These are phyloP conservation scores for Hydropotes inermis DNA, from an alignment of 2,113 vertebrate genomes.

Conservation along the genomic window DNA sequence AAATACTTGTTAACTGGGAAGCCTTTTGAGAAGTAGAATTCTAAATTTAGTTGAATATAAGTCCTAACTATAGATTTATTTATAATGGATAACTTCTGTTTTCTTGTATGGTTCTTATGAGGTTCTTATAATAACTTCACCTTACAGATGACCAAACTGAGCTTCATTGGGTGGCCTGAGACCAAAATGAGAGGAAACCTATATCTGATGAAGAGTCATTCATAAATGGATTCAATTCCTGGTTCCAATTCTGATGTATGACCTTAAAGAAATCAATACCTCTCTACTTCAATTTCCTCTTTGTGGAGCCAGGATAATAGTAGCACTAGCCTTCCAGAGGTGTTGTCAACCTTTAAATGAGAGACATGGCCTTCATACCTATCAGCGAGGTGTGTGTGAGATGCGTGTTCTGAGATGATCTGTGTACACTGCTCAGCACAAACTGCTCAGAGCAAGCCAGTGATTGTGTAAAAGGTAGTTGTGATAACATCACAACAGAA, in stretches of 20 bases:
- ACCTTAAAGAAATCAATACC: background rate
- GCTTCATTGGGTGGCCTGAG: background rate
- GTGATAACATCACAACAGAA: background rate
- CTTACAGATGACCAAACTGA: background rate
- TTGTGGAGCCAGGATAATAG: background rate
- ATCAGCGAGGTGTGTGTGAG: background rate
- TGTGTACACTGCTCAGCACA: background rate
- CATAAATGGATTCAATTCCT: background rate
- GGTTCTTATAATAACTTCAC: background rate
- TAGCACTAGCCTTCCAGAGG: background rate
- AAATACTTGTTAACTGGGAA: slow-evolving; percentile 29
- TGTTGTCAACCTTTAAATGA: background rate
- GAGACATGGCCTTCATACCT: background rate
- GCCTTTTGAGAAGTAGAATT: background rate
- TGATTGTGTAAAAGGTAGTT: background rate
- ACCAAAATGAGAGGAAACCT: background rate
- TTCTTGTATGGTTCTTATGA: background rate
- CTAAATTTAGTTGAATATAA: background rate
- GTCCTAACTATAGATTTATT: background rate
- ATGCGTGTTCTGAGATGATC: background rate
- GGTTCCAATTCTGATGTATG: background rate
- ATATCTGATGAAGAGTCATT: background rate
- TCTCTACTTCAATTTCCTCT: background rate
- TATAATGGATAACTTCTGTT: background rate
- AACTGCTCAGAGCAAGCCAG: background rate